Base-by-base conservation (phyloP, 1,140 invertebrate species). In the Bursaphelenchus mucronatus region DNA sequence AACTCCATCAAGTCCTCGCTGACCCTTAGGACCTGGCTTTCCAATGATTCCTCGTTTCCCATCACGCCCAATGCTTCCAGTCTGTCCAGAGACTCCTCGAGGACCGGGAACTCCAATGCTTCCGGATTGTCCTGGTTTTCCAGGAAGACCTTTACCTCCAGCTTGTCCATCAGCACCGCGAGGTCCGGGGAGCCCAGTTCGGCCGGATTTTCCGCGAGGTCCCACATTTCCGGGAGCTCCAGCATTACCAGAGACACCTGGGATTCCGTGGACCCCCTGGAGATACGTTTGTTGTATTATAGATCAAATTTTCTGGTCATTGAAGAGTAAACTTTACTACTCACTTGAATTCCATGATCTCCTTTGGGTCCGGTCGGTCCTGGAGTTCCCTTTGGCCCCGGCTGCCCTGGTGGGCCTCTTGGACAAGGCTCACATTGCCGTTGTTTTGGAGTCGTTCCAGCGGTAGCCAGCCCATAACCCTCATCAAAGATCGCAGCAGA, bases 1-100 rank as follows among this genome's bases (percentile, higher is more conserved):
- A 19, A 64, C 69, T n/a, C 66, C 66, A 53, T 67, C 66, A 67
- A 67, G 10, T 0, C 66, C 66, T 15, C 66, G 66, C 43, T 67
- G 66, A 21, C 66, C 66, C 68, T 67, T 13, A 10, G 62, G 8
- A 5, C 39, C 21, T 2, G 8, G 4, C 11, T 39, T 11, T 11
- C 57, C 57, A 45, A 39, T 3, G 13, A 39, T 45, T 39, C 57
- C 57, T n/a, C 57, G 57, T 44, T 44, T 43, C n/a, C 57, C 57
- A 9, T 59, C 57, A 50, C 19, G 40, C 4, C 57, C 57, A 15
- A 43, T 4, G 9, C 30, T 39, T 13, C 57, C 57, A 17, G 41
- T 19, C 5, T 11, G 57, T 11, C 57, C 57, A 1, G 19, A 19
- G 40, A 63, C 41, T 69, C 64, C 65, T 13, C 51, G 64, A 39